phyloP scores from a whole-genome alignment of 1,140 invertebrate species.

The Caenorhabditis elegans region WBcel235 BX284604.4:6646001-6646500 shows the following conservation, averaged over 20 bases:
- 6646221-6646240: background rate
- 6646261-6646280: background rate
- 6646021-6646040: slow-evolving; percentile 31
- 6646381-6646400: background rate
- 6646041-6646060: background rate
- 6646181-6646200: background rate
- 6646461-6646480: slow-evolving; percentile 34
- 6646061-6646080: background rate
- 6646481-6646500: slow-evolving; percentile 33
- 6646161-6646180: background rate
- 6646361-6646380: slow-evolving; percentile 19
- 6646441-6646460: slow-evolving; percentile 33
- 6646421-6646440: background rate
- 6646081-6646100: slow-evolving; percentile 20
- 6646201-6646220: background rate
- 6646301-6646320: too few relatives aligned
- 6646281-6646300: background rate
- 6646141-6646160: background rate
- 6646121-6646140: background rate
- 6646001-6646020: slow-evolving; percentile 13
- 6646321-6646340: slow-evolving; percentile 7
- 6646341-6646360: background rate
- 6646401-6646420: background rate
- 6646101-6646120: slow-evolving; percentile 4
- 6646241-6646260: slow-evolving; percentile 25